Evolutionary conservation across 64 coral and sea anemone species (phyloP).

Genomic region (Porites lutea): DNA sequence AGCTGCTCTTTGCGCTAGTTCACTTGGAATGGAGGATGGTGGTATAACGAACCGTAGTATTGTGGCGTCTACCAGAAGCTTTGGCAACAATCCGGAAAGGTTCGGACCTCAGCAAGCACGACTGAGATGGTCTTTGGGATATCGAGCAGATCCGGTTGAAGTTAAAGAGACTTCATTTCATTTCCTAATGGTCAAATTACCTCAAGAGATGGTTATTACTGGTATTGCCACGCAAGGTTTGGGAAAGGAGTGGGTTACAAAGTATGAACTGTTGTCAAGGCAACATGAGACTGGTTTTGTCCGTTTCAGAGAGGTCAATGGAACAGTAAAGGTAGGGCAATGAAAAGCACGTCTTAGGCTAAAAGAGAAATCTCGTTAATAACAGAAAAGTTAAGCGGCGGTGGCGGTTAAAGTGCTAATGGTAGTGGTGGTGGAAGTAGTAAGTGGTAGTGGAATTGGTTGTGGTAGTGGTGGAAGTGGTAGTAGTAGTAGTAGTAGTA

Average conservation of each 20-base stretch:
- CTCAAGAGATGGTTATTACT: slow-evolving; percentile 17
- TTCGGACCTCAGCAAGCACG: slow-evolving; percentile 1
- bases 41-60: background rate
- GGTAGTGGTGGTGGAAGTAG: too few relatives aligned
- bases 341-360: too few relatives aligned
- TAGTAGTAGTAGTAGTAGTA: too few relatives aligned
- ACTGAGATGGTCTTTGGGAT: background rate
- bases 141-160: background rate
- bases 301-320: background rate
- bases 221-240: slow-evolving; percentile 15
- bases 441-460: too few relatives aligned
- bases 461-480: too few relatives aligned
- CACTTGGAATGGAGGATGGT: slow-evolving; percentile 25
- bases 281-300: background rate
- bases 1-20: background rate
- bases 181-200: background rate
- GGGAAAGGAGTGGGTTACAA: slow-evolving; percentile 3
- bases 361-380: too few relatives aligned
- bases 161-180: background rate
- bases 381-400: too few relatives aligned
- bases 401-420: too few relatives aligned
- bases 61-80: background rate
- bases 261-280: background rate
- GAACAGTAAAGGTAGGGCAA: background rate
- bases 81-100: background rate